Conservation (phyloP, 2,888 invertebrate species). For the Euzophera pinguis region DNA sequence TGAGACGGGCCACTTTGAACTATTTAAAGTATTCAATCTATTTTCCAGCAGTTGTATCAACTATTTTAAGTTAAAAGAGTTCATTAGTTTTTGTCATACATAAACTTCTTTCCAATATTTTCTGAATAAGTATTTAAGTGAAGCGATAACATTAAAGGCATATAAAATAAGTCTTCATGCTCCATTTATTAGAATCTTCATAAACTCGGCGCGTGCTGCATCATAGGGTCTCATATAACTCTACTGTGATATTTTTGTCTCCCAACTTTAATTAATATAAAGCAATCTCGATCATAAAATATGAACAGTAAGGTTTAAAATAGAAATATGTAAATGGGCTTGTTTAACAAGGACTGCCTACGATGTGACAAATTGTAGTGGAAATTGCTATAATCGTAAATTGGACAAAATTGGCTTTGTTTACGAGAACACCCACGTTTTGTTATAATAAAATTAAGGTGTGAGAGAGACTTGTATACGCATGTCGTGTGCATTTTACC, state of each 20-base stretch:
- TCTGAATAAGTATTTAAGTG: neutral
- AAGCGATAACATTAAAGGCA: neutral
- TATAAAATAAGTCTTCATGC: conserved; percentile 31
- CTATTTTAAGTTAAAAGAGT: no score
- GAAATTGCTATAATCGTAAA: conserved; percentile 46
- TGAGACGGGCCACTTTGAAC: no score
- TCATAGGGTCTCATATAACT: conserved; percentile 40
- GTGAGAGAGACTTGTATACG: no score
- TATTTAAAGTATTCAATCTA: no score
- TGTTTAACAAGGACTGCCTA: conserved; percentile 34
- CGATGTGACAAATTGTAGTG: conserved; percentile 46
- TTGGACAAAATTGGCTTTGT: conserved; percentile 46
- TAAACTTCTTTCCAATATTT: neutral
- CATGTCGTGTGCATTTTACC: no score
- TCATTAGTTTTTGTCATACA: neutral
- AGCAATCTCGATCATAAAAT: neutral
- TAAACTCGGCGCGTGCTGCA: conserved; percentile 45
- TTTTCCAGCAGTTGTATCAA: no score
- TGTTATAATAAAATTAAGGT: no score
- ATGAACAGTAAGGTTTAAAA: conserved; percentile 4
- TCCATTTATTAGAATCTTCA: conserved; percentile 40
- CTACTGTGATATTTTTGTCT: neutral
- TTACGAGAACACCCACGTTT: no score
- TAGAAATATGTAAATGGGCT: conserved; percentile 3
- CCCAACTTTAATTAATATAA: neutral